Evolutionary conservation across 2,888 invertebrate genomes (phyloP), one percentile per base, ranked within the genome.

Genomic region (Terebella lapidaria): DNA sequence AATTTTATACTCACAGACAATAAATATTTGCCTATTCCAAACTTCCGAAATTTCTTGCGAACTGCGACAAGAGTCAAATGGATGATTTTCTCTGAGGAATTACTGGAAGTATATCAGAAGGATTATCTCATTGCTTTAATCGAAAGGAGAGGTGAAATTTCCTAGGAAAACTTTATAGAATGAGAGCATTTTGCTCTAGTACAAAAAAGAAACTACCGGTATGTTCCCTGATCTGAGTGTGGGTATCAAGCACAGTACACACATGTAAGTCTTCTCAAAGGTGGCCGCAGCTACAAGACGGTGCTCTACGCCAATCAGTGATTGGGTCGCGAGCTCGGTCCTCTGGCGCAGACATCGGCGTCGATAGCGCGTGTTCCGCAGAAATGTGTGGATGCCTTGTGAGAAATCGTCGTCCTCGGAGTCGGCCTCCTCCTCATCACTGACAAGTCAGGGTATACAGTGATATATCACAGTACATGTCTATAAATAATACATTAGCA

Each of bases 11-110:
- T 54, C 70, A 80, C 80, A 61, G 73, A 72, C 2, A 81, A 61
- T 2, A 81, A 68, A 66, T 75, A 81, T 61, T 73, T 76, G 24
- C 81, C 81, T 52, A 81, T 72, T n/a, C 78, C 77, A 67, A 68
- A 73, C 51, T 74, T 72, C 25, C 79, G 65, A 57, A 72, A 78
- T 60, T 77, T 66, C 55, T 71, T 72, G 42, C 80, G 64, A 1
- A 80, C 78, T 59, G 76, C 73, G 52, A 81, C 67, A 53, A 81
- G 63, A 22, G 79, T 79, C 18, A 81, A 64, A 61, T 80, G 79
- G 4, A 80, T 73, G 0, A 81, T 74, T 66, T 73, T 73, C 49
- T 79, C 78, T 56, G 73, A 73, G 27, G 75, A 72, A 60, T 74
- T 75, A 35, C 76, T 78, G 66, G 35, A 71, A 67, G 56, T 49